phyloP scores from a whole-genome alignment of 2,797 vertebrate species.

The Peromyscus nudipes region DNA sequence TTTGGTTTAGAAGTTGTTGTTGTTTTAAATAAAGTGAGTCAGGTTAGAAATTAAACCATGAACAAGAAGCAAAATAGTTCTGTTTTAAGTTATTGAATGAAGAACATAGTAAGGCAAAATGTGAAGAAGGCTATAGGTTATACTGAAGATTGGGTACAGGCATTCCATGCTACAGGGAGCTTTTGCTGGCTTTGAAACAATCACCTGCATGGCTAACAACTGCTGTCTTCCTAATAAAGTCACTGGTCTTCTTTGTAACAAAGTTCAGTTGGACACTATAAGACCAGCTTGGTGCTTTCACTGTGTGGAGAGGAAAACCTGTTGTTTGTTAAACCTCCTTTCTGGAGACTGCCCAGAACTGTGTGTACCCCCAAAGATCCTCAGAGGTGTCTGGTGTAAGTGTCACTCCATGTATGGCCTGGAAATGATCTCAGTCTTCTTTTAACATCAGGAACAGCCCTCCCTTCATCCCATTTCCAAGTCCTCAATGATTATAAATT shows the following conservation, averaged over 20 bases:
- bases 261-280: constrained; percentile 34
- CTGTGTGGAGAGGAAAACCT: constrained; percentile 56
- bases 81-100: constrained; percentile 66
- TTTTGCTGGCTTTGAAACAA: constrained; percentile 68
- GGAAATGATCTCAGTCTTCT: neutral
- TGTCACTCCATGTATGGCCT: neutral
- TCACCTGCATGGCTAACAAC: constrained; percentile 47
- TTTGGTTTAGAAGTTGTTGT: neutral
- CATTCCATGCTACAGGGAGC: constrained; percentile 31
- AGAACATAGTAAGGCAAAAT: constrained; percentile 10
- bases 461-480: constrained; percentile 17
- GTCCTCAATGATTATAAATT: constrained; percentile 58
- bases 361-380: neutral
- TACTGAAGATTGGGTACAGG: constrained; percentile 40
- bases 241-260: constrained; percentile 25
- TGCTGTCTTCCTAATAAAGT: constrained; percentile 48
- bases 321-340: constrained; percentile 50
- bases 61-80: constrained; percentile 53
- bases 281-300: constrained; percentile 71
- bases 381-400: neutral
- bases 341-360: constrained; percentile 57
- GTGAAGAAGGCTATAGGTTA: constrained; percentile 57
- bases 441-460: neutral
- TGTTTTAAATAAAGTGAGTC: constrained; percentile 10
- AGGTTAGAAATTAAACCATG: constrained; percentile 47